Conservation (phyloP, 2,797 vertebrate species). For the Periparus ater region DNA sequence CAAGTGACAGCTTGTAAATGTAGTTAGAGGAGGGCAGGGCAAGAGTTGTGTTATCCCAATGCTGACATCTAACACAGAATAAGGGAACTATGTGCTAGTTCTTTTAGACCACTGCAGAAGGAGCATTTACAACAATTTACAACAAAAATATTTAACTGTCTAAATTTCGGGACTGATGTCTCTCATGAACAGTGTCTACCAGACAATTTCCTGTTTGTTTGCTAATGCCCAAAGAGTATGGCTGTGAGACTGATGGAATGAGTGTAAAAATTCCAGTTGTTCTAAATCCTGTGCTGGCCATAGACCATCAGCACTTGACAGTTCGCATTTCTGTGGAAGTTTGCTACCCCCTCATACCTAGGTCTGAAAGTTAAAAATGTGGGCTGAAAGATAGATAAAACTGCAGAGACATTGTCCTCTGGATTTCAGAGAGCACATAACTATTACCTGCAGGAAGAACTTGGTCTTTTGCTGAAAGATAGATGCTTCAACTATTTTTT, state of each 20-base stretch:
- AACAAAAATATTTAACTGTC: background rate
- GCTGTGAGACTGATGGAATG: background rate
- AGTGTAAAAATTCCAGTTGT: background rate
- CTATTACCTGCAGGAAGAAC: background rate
- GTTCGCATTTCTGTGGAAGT: background rate
- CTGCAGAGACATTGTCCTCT: background rate
- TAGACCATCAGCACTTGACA: background rate
- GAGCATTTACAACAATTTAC: background rate
- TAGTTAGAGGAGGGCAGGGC: background rate
- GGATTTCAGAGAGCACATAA: background rate
- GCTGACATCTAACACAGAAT: background rate
- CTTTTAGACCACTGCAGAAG: background rate
- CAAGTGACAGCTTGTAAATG: rapidly evolving
- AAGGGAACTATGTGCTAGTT: background rate
- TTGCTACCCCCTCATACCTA: background rate
- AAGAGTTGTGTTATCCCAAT: background rate
- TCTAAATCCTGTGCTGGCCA: background rate
- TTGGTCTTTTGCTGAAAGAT: background rate
- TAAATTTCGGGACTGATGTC: background rate
- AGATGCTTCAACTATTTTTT: background rate
- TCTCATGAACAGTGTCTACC: background rate
- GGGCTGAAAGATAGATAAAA: background rate
- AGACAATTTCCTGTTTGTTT: background rate
- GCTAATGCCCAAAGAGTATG: background rate
- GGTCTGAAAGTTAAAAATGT: background rate